Conservation (phyloP, 2,888 invertebrate species). For the Hyposoter dolosus region DNA sequence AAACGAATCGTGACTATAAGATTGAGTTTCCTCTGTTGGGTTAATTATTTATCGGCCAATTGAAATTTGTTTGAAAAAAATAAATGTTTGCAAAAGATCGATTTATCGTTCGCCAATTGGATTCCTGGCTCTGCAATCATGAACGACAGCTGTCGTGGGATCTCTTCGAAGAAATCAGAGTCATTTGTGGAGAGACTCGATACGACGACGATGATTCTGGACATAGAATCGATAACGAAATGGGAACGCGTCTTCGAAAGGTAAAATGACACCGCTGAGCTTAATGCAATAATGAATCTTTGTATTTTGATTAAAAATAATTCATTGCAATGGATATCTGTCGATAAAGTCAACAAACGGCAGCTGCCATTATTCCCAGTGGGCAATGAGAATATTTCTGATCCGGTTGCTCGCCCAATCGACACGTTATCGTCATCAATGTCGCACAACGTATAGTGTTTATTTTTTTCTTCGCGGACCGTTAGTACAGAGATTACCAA, state of each 20-base stretch:
- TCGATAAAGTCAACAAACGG: slow-evolving; percentile 33
- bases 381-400: neutral
- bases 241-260: slow-evolving; percentile 1
- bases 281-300: slow-evolving; percentile 30
- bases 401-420: neutral
- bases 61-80: too few species aligned
- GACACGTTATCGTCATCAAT: slow-evolving; percentile 26
- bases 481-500: neutral
- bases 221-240: slow-evolving; percentile 34
- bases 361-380: neutral
- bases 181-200: neutral
- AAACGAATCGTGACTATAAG: too few species aligned
- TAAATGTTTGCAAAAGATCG: neutral
- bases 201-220: slow-evolving; percentile 28
- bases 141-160: neutral
- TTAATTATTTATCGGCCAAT: too few species aligned
- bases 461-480: neutral
- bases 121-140: neutral
- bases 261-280: slow-evolving; percentile 15
- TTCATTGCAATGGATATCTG: neutral
- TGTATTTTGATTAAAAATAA: slow-evolving; percentile 30
- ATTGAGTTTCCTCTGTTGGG: too few species aligned
- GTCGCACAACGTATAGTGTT: neutral
- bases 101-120: slow-evolving; percentile 2
- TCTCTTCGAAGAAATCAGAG: neutral